Conservation (phyloP, 1,140 invertebrate genomes). For the Phenacoccus solenopsis region DNA sequence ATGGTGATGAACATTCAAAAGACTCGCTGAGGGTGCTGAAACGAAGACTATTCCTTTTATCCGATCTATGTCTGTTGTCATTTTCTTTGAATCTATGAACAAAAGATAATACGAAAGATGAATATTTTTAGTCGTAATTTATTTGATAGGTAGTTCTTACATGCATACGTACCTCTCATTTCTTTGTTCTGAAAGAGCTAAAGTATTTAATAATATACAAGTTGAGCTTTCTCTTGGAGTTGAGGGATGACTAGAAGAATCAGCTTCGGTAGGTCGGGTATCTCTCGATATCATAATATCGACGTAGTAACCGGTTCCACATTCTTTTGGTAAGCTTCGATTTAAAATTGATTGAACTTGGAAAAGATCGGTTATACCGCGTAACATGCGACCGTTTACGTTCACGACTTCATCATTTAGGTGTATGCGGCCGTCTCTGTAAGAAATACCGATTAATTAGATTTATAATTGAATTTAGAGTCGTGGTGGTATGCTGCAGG, state of each 20-base stretch:
- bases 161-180: background rate
- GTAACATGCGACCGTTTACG: slow-evolving; percentile 65
- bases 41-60: background rate
- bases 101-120: too few relatives aligned
- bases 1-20: background rate
- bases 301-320: slow-evolving; percentile 36
- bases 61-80: background rate
- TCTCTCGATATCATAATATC: slow-evolving; percentile 43
- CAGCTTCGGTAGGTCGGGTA: background rate
- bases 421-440: slow-evolving; percentile 62
- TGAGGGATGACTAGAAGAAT: background rate
- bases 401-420: slow-evolving; percentile 75
- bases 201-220: background rate
- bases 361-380: slow-evolving; percentile 53
- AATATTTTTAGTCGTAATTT: background rate
- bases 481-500: background rate
- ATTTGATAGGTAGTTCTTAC: background rate
- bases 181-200: background rate
- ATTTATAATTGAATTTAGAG: background rate
- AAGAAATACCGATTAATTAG: slow-evolving; percentile 24
- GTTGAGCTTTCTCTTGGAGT: background rate
- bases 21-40: background rate
- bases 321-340: slow-evolving; percentile 36
- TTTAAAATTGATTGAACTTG: slow-evolving; percentile 45
- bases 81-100: background rate